Conservation (phyloP, 2,113 vertebrate genomes). For the Odocoileus virginianus region DNA sequence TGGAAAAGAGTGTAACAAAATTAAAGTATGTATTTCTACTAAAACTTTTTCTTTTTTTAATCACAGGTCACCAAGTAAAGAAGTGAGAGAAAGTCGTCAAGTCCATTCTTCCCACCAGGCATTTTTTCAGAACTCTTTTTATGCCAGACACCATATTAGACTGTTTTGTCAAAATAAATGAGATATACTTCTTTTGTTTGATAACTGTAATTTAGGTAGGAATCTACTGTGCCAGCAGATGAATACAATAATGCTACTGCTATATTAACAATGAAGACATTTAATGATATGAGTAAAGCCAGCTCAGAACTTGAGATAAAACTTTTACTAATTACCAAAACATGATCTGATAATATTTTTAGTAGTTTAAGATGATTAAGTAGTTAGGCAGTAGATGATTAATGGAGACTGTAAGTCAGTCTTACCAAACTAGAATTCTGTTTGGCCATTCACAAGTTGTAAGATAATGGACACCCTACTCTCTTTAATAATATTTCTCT, state of each 20-base stretch:
- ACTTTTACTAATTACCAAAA: background rate
- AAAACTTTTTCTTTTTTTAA: background rate
- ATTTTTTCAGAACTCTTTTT: background rate
- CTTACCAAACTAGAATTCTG: background rate
- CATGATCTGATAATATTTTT: background rate
- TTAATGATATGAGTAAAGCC: background rate
- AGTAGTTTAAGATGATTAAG: background rate
- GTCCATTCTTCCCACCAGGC: background rate
- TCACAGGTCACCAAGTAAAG: background rate
- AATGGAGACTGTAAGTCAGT: background rate
- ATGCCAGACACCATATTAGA: background rate
- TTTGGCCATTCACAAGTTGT: background rate
- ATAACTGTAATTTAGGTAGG: background rate
- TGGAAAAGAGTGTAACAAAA: background rate
- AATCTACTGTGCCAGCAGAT: background rate
- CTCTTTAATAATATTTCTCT: background rate
- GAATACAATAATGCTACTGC: background rate
- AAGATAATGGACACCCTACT: background rate
- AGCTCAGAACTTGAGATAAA: background rate
- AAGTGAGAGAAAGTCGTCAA: background rate
- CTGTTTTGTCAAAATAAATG: background rate
- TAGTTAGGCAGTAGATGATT: background rate
- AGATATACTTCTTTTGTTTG: background rate
- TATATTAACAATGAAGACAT: background rate
- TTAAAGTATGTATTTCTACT: background rate